Base-by-base conservation (phyloP, 1,140 invertebrate species). In the Xylocopa sonorina region DNA sequence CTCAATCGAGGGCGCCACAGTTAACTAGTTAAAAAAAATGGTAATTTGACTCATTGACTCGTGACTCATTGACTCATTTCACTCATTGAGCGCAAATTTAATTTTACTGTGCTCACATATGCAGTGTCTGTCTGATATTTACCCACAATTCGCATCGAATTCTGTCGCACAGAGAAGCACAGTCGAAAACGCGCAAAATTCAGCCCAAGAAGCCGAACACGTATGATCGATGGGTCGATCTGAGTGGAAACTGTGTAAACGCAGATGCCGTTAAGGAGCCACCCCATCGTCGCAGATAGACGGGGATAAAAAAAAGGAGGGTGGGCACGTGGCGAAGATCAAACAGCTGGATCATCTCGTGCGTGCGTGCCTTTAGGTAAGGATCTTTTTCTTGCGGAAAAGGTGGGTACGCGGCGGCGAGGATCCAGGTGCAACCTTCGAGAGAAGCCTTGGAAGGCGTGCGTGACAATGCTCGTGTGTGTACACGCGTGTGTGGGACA, bases 261-360 rank as follows among this genome's bases (percentile, higher is more conserved):
- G 90, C 90, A 91, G 90, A 91, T 91, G 90, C 88, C 83, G 78
- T 79, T 81, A 83, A 60, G 79, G 46, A 78, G 75, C 73, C 80
- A 68, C 64, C 80, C 67, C 43, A 27, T 81, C 57, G 38, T 9
- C 64, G 53, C 38, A 57, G 21, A 63, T 46, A 76, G 58, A 64
- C 34, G 72, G 51, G 73, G 38, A 87, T 89, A 88, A 90, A 90
- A 89, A 89, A 89, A 79, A n/a, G n/a, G n/a, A n/a, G n/a, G n/a
- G n/a, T n/a, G 85, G 82, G 76, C 82, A 87, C 86, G 91, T 90
- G 89, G 89, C 87, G 82, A 86, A 88, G 89, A 92, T 92, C 91
- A 91, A 92, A 92, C 92, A 92, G 91, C 92, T 93, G 92, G 91
- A 92, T 91, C 89, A 91, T 91, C 90, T 91, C 90, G 91, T 91